These are phyloP conservation scores for Coryphaenoides rupestris DNA, from an alignment of 2,113 vertebrate species.

Conservation along the genomic window DNA sequence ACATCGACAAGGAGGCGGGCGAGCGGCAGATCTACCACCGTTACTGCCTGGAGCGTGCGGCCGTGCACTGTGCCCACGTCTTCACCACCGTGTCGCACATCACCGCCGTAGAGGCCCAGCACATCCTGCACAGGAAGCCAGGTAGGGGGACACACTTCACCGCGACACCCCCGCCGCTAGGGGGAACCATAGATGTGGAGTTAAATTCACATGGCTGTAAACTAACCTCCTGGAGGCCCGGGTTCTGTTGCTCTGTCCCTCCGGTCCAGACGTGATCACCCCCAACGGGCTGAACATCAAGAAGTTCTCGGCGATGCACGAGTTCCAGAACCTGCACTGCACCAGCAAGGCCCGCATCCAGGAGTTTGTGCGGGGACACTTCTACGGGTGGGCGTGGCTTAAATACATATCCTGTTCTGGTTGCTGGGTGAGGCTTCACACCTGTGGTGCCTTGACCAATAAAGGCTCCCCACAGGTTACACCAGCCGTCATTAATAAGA, in stretches of 20 bases:
- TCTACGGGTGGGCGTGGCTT: conserved; percentile 97
- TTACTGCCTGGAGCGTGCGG: conserved; percentile 92
- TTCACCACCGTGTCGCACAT: conserved; percentile 97
- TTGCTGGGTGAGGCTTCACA: too few species aligned
- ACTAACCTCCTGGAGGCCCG: too few species aligned
- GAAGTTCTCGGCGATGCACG: conserved; percentile 97
- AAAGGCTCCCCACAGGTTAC: too few species aligned
- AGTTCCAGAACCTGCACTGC: conserved; percentile 97
- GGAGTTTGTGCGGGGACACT: conserved; percentile 96
- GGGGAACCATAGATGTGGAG: too few species aligned
- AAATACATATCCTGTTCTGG: too few species aligned
- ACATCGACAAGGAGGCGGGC: conserved; percentile 92
- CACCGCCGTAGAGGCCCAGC: conserved; percentile 90
- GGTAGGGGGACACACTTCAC: conserved; percentile 68
- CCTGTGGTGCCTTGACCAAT: too few species aligned
- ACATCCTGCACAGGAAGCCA: conserved; percentile 89
- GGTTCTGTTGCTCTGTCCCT: too few species aligned
- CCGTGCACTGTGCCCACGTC: conserved; percentile 89
- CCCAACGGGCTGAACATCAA: conserved; percentile 95
- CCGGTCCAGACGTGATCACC: conserved; percentile 85
- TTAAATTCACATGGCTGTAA: too few species aligned
- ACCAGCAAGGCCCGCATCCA: conserved; percentile 89
- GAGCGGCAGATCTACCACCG: conserved; percentile 96
- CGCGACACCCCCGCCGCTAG: too few species aligned
- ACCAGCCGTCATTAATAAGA: too few species aligned